A percentile compares a stretch with the other conserved stretches of the same genome.
Conservation (phyloP, 2,113 vertebrate genomes). For the Perognathus longimembris region DNA sequence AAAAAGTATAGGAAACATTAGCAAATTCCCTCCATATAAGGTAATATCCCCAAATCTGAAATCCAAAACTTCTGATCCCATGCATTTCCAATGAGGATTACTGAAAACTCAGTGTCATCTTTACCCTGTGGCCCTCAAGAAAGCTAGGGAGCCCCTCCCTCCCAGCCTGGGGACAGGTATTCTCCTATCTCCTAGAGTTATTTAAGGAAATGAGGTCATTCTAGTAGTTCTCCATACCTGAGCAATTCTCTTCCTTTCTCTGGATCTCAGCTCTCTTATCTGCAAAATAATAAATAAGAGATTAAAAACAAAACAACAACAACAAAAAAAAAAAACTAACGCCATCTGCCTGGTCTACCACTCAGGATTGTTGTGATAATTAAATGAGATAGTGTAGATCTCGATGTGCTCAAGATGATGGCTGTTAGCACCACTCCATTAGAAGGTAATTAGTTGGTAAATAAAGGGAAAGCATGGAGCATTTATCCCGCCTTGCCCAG, state of each 20-base stretch:
- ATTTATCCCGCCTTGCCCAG: background rate
- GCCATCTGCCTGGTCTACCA: conserved; percentile 58
- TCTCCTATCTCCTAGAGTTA: background rate
- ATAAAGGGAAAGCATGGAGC: conserved; percentile 26
- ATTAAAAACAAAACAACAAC: too few species aligned
- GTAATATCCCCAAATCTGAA: background rate
- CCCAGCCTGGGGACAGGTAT: background rate
- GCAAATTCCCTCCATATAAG: too few species aligned
- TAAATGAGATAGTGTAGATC: conserved; percentile 62
- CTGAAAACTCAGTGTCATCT: background rate
- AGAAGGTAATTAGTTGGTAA: conserved; percentile 59
- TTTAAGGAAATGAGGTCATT: background rate
- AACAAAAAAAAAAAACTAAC: background rate
- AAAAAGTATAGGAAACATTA: background rate
- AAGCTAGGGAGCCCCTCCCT: background rate
- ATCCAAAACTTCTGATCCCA: background rate
- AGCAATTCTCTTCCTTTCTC: background rate
- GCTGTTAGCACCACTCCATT: background rate
- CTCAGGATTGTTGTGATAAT: conserved; percentile 49
- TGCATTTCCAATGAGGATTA: background rate
- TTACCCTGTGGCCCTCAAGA: background rate
- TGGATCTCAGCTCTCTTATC: background rate
- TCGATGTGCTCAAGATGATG: background rate
- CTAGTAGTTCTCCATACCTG: background rate
- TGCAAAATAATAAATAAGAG: conserved; percentile 43